Evolutionary conservation across 2,113 vertebrate genomes (phyloP).

Genomic region (Heteronetta atricapilla): DNA sequence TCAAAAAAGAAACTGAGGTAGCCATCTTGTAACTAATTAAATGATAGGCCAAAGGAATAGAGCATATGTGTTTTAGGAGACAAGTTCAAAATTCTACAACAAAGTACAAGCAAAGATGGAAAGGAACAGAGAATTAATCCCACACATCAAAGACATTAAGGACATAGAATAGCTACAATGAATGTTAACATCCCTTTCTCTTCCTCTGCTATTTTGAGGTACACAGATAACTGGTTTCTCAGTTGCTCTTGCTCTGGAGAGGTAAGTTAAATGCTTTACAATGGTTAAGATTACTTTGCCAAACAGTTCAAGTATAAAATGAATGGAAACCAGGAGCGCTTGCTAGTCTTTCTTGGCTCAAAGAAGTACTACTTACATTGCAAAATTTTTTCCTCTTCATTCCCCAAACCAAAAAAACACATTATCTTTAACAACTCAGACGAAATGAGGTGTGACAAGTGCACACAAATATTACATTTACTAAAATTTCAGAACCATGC

Average conservation of each 20-base stretch:
- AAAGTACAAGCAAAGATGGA: background rate
- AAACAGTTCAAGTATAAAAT: slow-evolving; percentile 5
- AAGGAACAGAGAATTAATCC: background rate
- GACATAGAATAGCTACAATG: background rate
- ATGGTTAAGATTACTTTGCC: background rate
- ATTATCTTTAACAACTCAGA: slow-evolving; percentile 19
- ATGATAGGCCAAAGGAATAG: background rate
- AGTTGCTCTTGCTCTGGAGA: background rate
- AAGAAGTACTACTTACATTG: background rate
- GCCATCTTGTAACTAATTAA: background rate
- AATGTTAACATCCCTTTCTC: background rate
- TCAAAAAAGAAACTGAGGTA: background rate
- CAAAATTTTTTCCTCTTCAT: background rate
- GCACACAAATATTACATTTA: background rate
- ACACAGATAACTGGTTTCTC: background rate
- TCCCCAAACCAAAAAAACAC: background rate
- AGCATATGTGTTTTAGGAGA: accelerated
- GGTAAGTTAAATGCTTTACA: background rate
- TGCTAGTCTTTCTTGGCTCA: background rate
- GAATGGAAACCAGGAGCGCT: background rate
- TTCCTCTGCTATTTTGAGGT: background rate
- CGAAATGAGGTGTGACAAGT: slow-evolving; percentile 19
- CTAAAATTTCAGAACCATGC: background rate
- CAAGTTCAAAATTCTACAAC: background rate
- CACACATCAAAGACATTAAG: background rate